phyloP scores from a whole-genome alignment of 2,888 invertebrate genomes.

The Drosophila anomalata region DNA sequence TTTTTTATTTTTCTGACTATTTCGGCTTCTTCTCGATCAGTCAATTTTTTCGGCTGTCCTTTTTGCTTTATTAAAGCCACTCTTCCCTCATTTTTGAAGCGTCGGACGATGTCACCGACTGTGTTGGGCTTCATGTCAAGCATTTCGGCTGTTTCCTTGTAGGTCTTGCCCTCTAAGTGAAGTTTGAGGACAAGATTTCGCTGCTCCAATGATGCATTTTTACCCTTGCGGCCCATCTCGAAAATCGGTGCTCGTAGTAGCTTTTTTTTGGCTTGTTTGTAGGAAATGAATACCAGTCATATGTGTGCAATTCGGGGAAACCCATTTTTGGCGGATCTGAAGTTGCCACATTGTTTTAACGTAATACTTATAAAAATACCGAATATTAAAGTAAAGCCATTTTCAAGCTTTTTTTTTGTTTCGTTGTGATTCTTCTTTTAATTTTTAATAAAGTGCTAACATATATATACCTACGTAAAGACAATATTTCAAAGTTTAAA shows the following conservation, averaged over 20 bases:
- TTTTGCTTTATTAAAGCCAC: constrained; percentile 14
- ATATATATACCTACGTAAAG: constrained; percentile 7
- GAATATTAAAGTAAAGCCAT: constrained; percentile 11
- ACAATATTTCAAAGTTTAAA: constrained; percentile 7
- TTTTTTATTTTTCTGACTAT: constrained; percentile 10
- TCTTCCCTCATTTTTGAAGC: too few relatives aligned
- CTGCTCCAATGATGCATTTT: too few relatives aligned
- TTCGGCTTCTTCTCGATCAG: constrained; percentile 9
- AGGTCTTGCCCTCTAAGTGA: too few relatives aligned
- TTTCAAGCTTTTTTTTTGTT: constrained; percentile 9
- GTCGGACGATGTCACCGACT: constrained; percentile 14
- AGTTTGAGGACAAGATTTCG: too few relatives aligned
- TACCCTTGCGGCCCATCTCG: too few relatives aligned
- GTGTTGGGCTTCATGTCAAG: constrained; percentile 13
- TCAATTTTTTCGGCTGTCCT: constrained; percentile 23
- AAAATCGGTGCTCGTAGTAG: too few relatives aligned
- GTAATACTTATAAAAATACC: constrained; percentile 6
- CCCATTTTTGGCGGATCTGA: not conserved
- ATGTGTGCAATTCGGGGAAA: constrained; percentile 8
- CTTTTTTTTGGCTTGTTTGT: not conserved
- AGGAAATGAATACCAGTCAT: too few relatives aligned
- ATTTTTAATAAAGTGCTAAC: constrained; percentile 7
- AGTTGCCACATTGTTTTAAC: constrained; percentile 4
- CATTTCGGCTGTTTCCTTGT: too few relatives aligned
- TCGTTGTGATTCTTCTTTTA: constrained; percentile 2